These are phyloP conservation scores for Ascidia mentula DNA, from an alignment of 23 tunicate species.

Conservation along the genomic window DNA sequence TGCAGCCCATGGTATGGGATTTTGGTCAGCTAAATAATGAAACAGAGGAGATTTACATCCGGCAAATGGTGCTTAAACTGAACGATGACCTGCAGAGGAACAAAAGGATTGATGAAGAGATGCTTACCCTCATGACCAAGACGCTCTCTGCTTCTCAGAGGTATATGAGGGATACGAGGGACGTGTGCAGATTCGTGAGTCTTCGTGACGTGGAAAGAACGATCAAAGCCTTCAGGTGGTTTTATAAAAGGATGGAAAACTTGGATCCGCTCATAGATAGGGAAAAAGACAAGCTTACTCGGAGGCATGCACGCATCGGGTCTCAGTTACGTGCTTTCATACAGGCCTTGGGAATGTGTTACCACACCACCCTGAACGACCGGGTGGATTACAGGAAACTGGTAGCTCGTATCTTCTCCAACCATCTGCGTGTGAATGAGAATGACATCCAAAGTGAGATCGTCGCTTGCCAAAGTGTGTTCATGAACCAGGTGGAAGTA, in stretches of 20 bases:
- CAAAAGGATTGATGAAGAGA: neutral
- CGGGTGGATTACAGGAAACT: slow-evolving; percentile 21
- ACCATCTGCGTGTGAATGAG: neutral
- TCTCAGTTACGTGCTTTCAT: slow-evolving; percentile 33
- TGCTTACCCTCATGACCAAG: slow-evolving; percentile 17
- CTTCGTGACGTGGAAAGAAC: slow-evolving; percentile 32
- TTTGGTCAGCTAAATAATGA: slow-evolving; percentile 69
- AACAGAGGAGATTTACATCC: slow-evolving; percentile 52
- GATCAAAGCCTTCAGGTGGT: slow-evolving; percentile 36
- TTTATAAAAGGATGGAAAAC: slow-evolving; percentile 17
- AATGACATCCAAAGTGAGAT: slow-evolving; percentile 33
- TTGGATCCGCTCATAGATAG: slow-evolving; percentile 7
- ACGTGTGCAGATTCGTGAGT: slow-evolving; percentile 43
- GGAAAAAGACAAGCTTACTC: neutral
- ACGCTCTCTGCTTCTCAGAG: slow-evolving; percentile 40
- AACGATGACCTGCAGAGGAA: neutral
- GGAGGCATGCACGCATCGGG: neutral
- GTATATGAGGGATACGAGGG: slow-evolving; percentile 44
- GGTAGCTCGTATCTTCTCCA: neutral
- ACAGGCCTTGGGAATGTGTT: slow-evolving; percentile 58
- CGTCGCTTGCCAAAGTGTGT: slow-evolving; percentile 55
- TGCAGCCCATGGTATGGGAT: slow-evolving; percentile 84
- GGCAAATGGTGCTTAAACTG: slow-evolving; percentile 53
- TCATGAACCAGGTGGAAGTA: slow-evolving; percentile 28
- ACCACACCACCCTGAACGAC: slow-evolving; percentile 49